These are phyloP conservation scores for Anastrepha ludens DNA, from an alignment of 1,140 invertebrate genomes.

Conservation along the genomic window DNA sequence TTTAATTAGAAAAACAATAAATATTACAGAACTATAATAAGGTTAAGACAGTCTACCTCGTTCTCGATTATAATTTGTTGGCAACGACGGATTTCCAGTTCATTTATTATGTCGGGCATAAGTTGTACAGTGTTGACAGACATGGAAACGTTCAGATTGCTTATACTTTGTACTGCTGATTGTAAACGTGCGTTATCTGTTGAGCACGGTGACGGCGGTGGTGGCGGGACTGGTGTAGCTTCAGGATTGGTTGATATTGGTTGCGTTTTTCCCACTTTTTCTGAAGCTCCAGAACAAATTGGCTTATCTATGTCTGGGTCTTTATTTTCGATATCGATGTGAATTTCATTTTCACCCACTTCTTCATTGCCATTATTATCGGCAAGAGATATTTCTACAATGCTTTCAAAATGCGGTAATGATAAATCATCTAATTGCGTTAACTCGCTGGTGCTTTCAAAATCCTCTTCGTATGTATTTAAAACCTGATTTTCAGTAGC, in stretches of 20 bases:
- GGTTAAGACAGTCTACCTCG: conserved; percentile 56
- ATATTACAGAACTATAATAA: too few species aligned
- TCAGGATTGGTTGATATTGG: neutral
- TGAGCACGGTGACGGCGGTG: neutral
- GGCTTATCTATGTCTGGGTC: neutral
- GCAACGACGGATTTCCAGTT: conserved; percentile 59
- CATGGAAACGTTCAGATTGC: neutral
- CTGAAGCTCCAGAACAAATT: neutral
- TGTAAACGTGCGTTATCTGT: neutral
- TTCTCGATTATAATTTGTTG: conserved; percentile 58
- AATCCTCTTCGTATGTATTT: conserved; percentile 57
- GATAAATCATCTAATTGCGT: conserved; percentile 57
- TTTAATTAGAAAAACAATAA: too few species aligned
- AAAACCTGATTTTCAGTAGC: neutral
- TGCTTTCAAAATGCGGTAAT: conserved; percentile 58
- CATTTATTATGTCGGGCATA: conserved; percentile 62
- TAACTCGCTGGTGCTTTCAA: conserved; percentile 50
- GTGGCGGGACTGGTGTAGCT: conserved; percentile 6
- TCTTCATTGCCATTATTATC: neutral
- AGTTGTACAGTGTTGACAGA: conserved; percentile 14
- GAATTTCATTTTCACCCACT: conserved; percentile 40
- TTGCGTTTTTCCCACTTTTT: neutral
- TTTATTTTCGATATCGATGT: neutral
- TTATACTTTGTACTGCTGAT: conserved; percentile 3
- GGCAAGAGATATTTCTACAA: conserved; percentile 35